Base-by-base conservation (phyloP, 2,888 invertebrate species). In the Yponomeuta sedellus region DNA sequence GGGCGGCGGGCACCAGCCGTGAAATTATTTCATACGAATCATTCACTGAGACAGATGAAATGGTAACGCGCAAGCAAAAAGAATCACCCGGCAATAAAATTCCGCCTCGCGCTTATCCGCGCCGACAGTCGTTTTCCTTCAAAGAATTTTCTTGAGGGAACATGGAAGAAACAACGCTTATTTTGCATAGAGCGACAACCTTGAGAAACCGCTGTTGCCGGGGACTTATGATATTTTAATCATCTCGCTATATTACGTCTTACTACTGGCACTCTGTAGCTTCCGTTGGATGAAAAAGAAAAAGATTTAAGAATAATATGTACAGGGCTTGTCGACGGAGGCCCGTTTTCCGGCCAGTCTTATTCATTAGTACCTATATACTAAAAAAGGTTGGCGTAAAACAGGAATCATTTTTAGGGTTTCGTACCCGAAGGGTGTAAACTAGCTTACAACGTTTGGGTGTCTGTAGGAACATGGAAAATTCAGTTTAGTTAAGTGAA, bases 171-270 rank as follows among this genome's bases (percentile, higher is more conserved):
- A 16, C 44, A 16, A 52, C 44, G 44, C 16, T 52, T 52, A 52
- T 52, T 52, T 5, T 16, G 16, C 44, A 52, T 16, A 52, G 22
- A 16, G 44, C 5, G 12, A 52, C 44, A 52, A 52, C 44, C 44
- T 16, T 52, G 3, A 16, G 44, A 8, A 34, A 34, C 34, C 34
- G 6, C 10, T 8, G 69, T 72, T 71, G 61, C 72, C 64, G 70
- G 75, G 76, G 78, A 74, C 72, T 71, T 68, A 74, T 77, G 78
- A 79, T 80, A 76, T 80, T 81, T 80, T 78, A 80, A 81, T 80
- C 79, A 78, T 80, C 75, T 71, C 74, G 72, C 74, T 73, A 75
- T 73, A 75, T 79, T 80, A 74, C 72, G 70, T 68, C 34, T 1
- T 34, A 34, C 34, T 34, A 71, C 68, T 71, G 71, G 69, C 22